phyloP scores from a whole-genome alignment of 2,797 vertebrate species.

The Myotis pilosus region DNA sequence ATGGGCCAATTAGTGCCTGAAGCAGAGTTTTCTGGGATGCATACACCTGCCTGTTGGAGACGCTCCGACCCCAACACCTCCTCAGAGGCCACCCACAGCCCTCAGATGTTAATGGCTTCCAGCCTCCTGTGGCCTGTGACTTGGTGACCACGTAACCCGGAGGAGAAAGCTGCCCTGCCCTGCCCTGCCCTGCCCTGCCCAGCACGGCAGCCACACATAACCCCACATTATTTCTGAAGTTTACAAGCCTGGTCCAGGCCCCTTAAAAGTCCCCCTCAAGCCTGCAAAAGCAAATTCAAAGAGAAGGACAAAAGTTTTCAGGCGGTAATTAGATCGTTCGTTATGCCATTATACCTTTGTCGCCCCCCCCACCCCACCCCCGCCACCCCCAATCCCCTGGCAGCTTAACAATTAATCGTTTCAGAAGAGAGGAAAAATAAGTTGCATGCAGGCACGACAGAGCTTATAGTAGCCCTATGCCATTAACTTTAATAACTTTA shows the following conservation, averaged over 20 bases:
- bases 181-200: not conserved
- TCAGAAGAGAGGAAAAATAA: slow-evolving; percentile 70
- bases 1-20: not conserved
- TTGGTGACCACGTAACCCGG: slow-evolving; percentile 34
- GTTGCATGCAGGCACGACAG: slow-evolving; percentile 50
- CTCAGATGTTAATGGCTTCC: slow-evolving; percentile 67
- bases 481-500: slow-evolving; percentile 71
- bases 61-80: not conserved
- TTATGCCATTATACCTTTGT: slow-evolving; percentile 66
- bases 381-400: slow-evolving; percentile 47
- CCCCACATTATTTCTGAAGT: slow-evolving; percentile 75
- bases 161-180: slow-evolving; percentile 55
- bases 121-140: slow-evolving; percentile 58
- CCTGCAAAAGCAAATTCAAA: slow-evolving; percentile 78
- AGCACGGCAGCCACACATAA: slow-evolving; percentile 37
- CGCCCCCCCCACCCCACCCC: not conserved
- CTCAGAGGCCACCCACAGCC: slow-evolving; percentile 58
- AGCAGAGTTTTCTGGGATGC: not conserved
- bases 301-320: slow-evolving; percentile 72
- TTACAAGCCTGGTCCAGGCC: slow-evolving; percentile 65
- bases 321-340: slow-evolving; percentile 67
- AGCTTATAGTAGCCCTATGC: not conserved
- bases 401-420: slow-evolving; percentile 75
- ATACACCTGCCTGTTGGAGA: slow-evolving; percentile 66
- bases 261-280: slow-evolving; percentile 67